Evolutionary conservation across 92 coral and sea anemone genomes (phyloP), one percentile per base, ranked within the genome.

Genomic region (Epizoanthus fatuus): DNA sequence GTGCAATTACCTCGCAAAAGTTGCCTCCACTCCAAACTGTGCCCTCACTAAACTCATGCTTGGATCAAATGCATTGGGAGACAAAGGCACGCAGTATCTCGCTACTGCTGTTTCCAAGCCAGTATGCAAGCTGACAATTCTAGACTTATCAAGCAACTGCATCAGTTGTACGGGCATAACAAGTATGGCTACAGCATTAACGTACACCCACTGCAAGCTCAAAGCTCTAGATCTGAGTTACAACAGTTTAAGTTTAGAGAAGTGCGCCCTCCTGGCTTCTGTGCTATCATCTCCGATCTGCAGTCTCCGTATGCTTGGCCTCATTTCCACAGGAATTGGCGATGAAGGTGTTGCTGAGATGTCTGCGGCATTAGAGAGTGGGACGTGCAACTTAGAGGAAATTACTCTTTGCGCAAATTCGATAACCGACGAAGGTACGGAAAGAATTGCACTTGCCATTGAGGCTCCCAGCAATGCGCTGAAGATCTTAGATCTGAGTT

Each of bases 141-240:
- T 84, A 17, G 63, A 74, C 37, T 54, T 84, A 7, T 80, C 80
- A 22, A 39, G 82, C 71, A 84, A 84, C 72, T 47, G 15, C 49
- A 84, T 84, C 35, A n/a, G 70, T 1, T 69, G 51, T 32, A 16
- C 37, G n/a, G 87, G 87, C 56, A 38, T 73, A 22, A 20, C 39
- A 7, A 60, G 81, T 4, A 13, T 73, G 63, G 55, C 37, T 71
- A 66, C 80, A 15, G 55, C 60, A 73, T 63, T 84, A 40, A 70
- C 14, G 8, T 5, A 10, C 4, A 73, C 81, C 20, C 74, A 62
- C 22, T 57, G 64, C n/a, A 59, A 58, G 17, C 72, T 73, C 22
- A 59, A 55, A 12, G 82, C 72, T 29, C 71, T 84, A 49, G 87
- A 84, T 42, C 20, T 84, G 7, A 84, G 87, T 73, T 80, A 81